Evolutionary conservation across 2,797 vertebrate species (phyloP).

Genomic region (Syndactyla subalaris): DNA sequence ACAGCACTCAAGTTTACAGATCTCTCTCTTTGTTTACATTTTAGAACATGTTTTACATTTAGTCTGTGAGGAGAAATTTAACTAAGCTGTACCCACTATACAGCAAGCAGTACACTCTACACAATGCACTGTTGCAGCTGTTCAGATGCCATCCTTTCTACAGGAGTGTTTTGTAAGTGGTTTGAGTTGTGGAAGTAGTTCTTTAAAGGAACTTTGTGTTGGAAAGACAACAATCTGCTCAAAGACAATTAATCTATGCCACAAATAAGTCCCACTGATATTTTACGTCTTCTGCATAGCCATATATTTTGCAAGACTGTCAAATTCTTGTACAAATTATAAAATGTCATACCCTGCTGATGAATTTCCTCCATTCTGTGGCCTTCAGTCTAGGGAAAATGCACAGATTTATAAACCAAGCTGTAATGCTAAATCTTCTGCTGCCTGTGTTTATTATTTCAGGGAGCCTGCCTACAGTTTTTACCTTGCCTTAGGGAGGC

Average conservation of each 20-base stretch:
- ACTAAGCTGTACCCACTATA: not conserved
- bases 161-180: not conserved
- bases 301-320: not conserved
- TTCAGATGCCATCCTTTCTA: not conserved
- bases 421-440: slow-evolving; percentile 32
- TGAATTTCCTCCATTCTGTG: slow-evolving; percentile 15
- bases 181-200: not conserved
- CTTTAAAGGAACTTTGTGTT: not conserved
- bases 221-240: not conserved
- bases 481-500: not conserved
- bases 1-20: not conserved
- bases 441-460: slow-evolving; percentile 13
- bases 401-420: slow-evolving; percentile 5
- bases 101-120: not conserved
- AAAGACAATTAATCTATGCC: not conserved
- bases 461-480: not conserved
- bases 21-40: not conserved
- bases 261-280: not conserved
- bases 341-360: not conserved
- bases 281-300: slow-evolving; percentile 1
- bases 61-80: not conserved
- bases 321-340: slow-evolving; percentile 5
- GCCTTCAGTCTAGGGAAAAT: not conserved
- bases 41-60: not conserved
- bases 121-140: not conserved